Evolutionary conservation across 2,113 vertebrate species (phyloP), one percentile per base, ranked within the genome.

Genomic region (Nothocercus nigrocapillus): DNA sequence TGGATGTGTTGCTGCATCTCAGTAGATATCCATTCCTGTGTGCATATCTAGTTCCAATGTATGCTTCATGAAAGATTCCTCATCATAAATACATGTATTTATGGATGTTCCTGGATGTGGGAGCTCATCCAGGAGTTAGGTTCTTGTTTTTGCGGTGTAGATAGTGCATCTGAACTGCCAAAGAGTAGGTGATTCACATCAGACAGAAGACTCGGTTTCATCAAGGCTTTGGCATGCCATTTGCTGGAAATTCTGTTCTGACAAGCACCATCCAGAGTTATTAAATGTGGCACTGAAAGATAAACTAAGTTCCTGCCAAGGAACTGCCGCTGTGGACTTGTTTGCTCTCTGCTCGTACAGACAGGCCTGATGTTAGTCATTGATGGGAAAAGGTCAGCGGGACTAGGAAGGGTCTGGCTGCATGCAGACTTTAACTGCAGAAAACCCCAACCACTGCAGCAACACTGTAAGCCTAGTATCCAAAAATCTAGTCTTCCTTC

Each of bases 181-280:
- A 94, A 76, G 59, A n/a, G 38, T 85, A 27, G 5, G 49, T 96
- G 95, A 96, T 82, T 96, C 92, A 94, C 93, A 94, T 89, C 54
- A 89, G 90, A 93, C 92, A 96, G 90, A 82, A 95, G 95, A 77
- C 62, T 34, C 84, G 69, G 92, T 87, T 95, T 94, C 92, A 92
- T 96, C 93, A 93, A 94, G 78, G 28, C 62, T 69, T 89, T 95
- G 95, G 95, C 42, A 89, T 94, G 93, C 32, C 83, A 80, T 77
- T 95, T 95, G 59, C 45, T 96, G 95, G 95, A 96, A 96, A 96
- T 87, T 94, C 54, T 96, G 56, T 96, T 90, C 92, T 5, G 11
- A 20, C 79, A 96, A 82, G 78, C 89, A 54, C 86, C 67, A 87
- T 51, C 32, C 83, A 92, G 47, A 69, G 34, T 91, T 94, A 82